phyloP scores from a whole-genome alignment of 2,797 vertebrate genomes.

The Centroberyx gerrardi region DNA sequence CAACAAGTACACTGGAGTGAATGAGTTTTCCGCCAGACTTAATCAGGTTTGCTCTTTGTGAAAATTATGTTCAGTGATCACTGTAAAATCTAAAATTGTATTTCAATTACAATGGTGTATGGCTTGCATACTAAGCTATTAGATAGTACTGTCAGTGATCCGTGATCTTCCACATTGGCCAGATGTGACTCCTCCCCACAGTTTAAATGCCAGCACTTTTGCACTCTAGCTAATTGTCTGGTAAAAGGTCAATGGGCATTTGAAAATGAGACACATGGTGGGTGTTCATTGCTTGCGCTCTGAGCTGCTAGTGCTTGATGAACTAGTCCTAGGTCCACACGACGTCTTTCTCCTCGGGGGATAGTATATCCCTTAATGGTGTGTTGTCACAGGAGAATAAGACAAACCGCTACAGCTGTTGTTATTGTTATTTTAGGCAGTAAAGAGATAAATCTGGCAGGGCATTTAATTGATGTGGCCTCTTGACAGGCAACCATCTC shows the following conservation, averaged over 20 bases:
- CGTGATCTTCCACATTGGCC: constrained; percentile 39
- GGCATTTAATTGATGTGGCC: constrained; percentile 17
- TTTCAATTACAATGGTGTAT: constrained; percentile 14
- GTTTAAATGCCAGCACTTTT: constrained; percentile 75
- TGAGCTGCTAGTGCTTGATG: constrained; percentile 63
- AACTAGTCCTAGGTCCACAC: constrained; percentile 43
- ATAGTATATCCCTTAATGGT: constrained; percentile 63
- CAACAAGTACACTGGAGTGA: too few species aligned
- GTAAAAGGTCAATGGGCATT: constrained; percentile 80
- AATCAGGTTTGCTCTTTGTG: too few species aligned
- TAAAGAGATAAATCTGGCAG: constrained; percentile 54
- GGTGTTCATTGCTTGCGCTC: constrained; percentile 72
- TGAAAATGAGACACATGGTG: constrained; percentile 74
- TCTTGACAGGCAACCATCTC: constrained; percentile 6
- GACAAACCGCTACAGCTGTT: constrained; percentile 64
- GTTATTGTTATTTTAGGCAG: constrained; percentile 41
- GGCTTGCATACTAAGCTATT: constrained; percentile 26
- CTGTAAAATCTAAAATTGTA: background rate
- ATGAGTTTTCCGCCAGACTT: too few species aligned
- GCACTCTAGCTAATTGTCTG: constrained; percentile 77
- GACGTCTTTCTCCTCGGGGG: constrained; percentile 58
- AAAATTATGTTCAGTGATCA: background rate
- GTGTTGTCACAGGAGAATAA: constrained; percentile 50
- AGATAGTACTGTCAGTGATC: constrained; percentile 20
- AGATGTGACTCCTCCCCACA: constrained; percentile 56